A percentile compares a stretch with the other conserved stretches of the same genome.
Evolutionary conservation across 2,797 vertebrate genomes (phyloP).

Genomic region (Gymnothorax reevesii): DNA sequence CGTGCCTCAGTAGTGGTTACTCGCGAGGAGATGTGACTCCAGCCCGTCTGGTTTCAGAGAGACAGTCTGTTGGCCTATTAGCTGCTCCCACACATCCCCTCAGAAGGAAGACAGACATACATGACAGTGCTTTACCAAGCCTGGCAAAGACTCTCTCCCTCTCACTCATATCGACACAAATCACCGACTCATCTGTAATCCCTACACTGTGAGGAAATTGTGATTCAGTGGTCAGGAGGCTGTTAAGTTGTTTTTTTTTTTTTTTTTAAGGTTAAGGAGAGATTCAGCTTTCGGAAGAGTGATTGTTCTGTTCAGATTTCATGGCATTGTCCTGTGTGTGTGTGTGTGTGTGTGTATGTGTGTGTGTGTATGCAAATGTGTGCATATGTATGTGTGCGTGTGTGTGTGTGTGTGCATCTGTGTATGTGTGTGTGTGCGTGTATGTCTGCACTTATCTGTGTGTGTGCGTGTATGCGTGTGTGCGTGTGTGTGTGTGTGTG

Average conservation of each 20-base stretch:
- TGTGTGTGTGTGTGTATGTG: conserved; percentile 23
- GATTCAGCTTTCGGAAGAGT: background rate
- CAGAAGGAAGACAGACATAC: too few species aligned
- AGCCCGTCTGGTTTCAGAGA: too few species aligned
- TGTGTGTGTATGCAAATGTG: conserved; percentile 16
- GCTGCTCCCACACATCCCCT: too few species aligned
- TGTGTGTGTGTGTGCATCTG: background rate
- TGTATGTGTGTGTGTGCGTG: conserved; percentile 25
- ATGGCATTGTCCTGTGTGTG: conserved; percentile 8
- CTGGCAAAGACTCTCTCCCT: too few species aligned
- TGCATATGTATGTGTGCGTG: background rate
- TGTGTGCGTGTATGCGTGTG: conserved; percentile 9
- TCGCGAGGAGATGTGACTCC: too few species aligned
- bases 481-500: conserved; percentile 18
- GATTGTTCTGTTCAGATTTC: conserved; percentile 26
- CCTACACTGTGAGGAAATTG: background rate
- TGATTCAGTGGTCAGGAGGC: background rate
- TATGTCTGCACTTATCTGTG: conserved; percentile 18
- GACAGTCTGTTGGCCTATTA: too few species aligned
- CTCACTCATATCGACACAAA: background rate
- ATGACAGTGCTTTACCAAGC: too few species aligned
- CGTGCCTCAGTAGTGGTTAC: too few species aligned
- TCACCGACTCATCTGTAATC: too few species aligned
- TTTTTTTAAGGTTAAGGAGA: background rate
- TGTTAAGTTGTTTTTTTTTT: background rate